phyloP scores from a whole-genome alignment of 2,113 vertebrate species.

The Oostethus manadensis region DNA sequence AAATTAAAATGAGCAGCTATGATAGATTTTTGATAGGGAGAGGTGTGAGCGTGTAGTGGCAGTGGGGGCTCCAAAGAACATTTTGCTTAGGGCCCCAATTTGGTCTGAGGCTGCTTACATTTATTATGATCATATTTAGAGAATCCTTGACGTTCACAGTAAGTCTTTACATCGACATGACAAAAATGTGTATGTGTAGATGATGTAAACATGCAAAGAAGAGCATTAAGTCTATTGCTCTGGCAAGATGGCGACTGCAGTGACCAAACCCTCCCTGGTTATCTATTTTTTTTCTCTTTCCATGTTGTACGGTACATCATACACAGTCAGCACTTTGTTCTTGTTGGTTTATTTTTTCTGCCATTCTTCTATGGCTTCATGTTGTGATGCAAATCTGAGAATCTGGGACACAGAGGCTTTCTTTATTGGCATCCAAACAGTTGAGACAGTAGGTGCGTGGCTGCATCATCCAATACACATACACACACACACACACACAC shows the following conservation, averaged over 20 bases:
- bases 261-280: neutral
- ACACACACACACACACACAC: slow-evolving; percentile 6
- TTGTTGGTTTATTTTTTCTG: neutral
- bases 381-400: slow-evolving; percentile 8
- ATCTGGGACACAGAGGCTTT: slow-evolving; percentile 6
- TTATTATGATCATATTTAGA: neutral
- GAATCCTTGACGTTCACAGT: neutral
- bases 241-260: neutral
- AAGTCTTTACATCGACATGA: neutral
- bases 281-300: neutral
- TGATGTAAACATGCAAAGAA: neutral
- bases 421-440: slow-evolving; percentile 23
- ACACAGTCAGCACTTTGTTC: neutral
- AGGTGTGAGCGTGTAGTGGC: no score
- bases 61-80: no score
- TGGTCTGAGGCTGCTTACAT: no score
- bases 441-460: slow-evolving; percentile 13
- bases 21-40: no score
- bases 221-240: neutral
- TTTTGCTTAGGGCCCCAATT: no score
- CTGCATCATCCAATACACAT: slow-evolving; percentile 6
- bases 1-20: no score
- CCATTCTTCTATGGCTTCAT: slow-evolving; percentile 7
- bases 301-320: neutral
- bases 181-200: neutral